Percentiles rank a stretch among this genome's conserved stretches.
Evolutionary conservation across 2,888 invertebrate genomes (phyloP).

Genomic region (Cerastis rubricosa): DNA sequence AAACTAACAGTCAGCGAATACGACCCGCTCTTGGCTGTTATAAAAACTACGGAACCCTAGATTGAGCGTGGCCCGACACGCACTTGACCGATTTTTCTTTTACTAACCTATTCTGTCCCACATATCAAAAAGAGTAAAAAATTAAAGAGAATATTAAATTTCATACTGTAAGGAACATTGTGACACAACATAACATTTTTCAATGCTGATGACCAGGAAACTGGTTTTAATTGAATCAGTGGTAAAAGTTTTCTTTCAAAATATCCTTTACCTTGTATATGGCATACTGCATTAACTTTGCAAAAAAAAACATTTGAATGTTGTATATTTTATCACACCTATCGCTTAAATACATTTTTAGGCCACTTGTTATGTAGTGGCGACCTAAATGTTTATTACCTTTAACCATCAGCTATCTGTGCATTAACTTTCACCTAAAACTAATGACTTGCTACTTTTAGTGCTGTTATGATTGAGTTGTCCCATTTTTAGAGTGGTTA

Average conservation of each 20-base stretch:
- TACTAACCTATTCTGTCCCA: neutral
- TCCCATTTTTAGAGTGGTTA: constrained; percentile 16
- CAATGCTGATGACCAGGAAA: neutral
- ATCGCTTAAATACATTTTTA: constrained; percentile 14
- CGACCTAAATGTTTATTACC: constrained; percentile 40
- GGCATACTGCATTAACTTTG: neutral
- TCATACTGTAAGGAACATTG: neutral
- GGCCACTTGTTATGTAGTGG: constrained; percentile 17
- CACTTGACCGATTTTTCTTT: no score
- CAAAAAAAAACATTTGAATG: neutral
- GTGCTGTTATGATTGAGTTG: constrained; percentile 23
- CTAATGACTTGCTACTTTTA: constrained; percentile 43
- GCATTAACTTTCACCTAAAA: constrained; percentile 48
- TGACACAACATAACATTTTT: neutral
- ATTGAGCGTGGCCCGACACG: no score
- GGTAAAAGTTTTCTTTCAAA: neutral
- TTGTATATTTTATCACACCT: constrained; percentile 24
- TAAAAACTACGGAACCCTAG: no score
- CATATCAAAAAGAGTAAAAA: neutral
- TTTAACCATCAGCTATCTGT: constrained; percentile 29
- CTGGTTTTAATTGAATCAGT: neutral
- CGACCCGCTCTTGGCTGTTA: no score
- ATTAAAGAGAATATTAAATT: neutral
- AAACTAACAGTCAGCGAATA: no score
- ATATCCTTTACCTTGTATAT: neutral